Base-by-base conservation (phyloP, 2,888 invertebrate genomes). In the Blera fallax region DNA sequence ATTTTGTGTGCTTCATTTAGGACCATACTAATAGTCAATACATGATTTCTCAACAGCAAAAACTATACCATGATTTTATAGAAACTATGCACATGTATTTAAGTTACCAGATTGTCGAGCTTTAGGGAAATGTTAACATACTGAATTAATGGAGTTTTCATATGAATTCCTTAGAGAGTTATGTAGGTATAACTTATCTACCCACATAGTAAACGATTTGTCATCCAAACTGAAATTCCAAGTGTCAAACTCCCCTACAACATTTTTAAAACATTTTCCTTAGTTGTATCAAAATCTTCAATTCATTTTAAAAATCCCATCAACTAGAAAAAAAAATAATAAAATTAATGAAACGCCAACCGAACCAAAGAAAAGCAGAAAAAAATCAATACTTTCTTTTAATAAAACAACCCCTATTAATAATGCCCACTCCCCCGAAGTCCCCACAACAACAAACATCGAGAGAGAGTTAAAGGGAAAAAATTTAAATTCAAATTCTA, bases 401-500 rank as follows among this genome's bases (percentile, higher is more conserved):
- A 72, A 77, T 76, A 72, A 81, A 87, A 77, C 76, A 80, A 76
- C 84, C 80, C 84, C 80, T 80, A 80, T 85, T 85, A 80, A 80
- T 85, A 85, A 80, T 54, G 43, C 80, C 76, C 79, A 62, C 43
- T 70, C 79, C 40, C 10, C 7, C 2, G 24, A 32, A 32, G 6
- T 18, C 32, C 50, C 34, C 60, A 7, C 34, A 48, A 58, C 65
- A 56, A 62, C 58, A 78, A 54, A 58, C 34, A 52, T 52, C 70
- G 50, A 48, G 34, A 16, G 34, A 16, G 50, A 84, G 74, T 76
- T 70, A 80, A 76, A 80, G 65, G 70, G 50, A 85, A 72, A 56
- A 72, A 76, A 65, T 74, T 85, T 80, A 85, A 80, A 85, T 84
- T 84, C 74, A 74, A 84, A 84, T 70, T 80, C 76, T 85, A 85